Evolutionary conservation across 2,888 invertebrate species (phyloP).

Genomic region (Limulus polyphemus): DNA sequence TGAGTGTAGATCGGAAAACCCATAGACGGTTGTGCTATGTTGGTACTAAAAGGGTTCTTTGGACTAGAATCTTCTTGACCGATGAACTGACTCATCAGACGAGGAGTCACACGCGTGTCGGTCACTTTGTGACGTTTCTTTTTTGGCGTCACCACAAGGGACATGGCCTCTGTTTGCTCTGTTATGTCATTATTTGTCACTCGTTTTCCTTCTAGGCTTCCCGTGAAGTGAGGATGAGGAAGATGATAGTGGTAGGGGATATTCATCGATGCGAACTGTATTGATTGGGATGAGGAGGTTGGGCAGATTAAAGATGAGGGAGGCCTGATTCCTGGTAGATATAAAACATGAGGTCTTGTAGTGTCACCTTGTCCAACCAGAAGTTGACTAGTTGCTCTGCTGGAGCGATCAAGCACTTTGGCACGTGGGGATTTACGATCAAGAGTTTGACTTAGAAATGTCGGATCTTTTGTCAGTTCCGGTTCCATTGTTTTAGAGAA

Average conservation of each 20-base stretch:
- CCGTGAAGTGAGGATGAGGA: constrained; percentile 8
- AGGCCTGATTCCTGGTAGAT: constrained; percentile 29
- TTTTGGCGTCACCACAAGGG: constrained; percentile 86
- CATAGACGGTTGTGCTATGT: too few species aligned
- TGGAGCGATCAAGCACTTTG: constrained; percentile 54
- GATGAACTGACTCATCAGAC: constrained; percentile 33
- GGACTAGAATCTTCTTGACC: background rate
- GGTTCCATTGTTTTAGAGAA: background rate
- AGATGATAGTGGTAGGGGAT: constrained; percentile 36
- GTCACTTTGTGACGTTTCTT: constrained; percentile 95
- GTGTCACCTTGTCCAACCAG: background rate
- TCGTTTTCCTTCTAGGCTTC: background rate
- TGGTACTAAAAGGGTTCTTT: too few species aligned
- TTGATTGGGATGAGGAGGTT: constrained; percentile 40
- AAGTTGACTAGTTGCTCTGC: constrained; percentile 3
- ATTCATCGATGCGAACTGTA: constrained; percentile 6
- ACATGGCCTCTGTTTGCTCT: constrained; percentile 86
- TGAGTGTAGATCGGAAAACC: too few species aligned
- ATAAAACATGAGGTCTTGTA: constrained; percentile 14
- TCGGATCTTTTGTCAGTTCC: constrained; percentile 16
- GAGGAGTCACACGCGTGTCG: constrained; percentile 78
- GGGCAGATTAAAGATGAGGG: constrained; percentile 41
- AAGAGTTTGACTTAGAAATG: constrained; percentile 27
- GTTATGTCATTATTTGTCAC: constrained; percentile 36
- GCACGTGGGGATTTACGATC: constrained; percentile 72